Conservation (phyloP, 2,888 invertebrate species). For the Xiphydria camelus region DNA sequence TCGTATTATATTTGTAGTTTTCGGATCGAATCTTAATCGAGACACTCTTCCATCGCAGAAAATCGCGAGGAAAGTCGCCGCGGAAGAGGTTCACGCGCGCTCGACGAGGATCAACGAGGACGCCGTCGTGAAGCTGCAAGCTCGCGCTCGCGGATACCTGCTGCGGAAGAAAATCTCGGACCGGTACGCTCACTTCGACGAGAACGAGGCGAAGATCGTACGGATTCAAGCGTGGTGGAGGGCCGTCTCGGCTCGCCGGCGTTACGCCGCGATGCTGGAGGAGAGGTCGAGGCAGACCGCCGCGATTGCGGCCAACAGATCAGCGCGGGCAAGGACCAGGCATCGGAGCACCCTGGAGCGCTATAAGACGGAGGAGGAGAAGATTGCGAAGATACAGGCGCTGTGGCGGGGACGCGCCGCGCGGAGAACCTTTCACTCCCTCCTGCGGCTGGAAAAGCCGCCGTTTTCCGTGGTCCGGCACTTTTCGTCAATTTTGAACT, state of each 20-base stretch:
- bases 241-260: constrained; percentile 58
- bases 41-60: constrained; percentile 54
- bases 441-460: constrained; percentile 64
- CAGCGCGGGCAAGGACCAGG: constrained; percentile 43
- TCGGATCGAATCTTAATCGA: too few relatives aligned
- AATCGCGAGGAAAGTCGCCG: constrained; percentile 59
- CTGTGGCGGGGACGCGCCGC: constrained; percentile 69
- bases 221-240: constrained; percentile 70
- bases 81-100: constrained; percentile 52
- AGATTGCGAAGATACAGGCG: constrained; percentile 69
- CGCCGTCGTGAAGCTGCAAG: constrained; percentile 64
- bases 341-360: constrained; percentile 58
- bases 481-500: constrained; percentile 72
- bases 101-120: constrained; percentile 55
- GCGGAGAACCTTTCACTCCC: constrained; percentile 66
- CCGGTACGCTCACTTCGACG: constrained; percentile 56
- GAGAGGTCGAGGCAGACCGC: constrained; percentile 54
- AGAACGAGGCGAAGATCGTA: constrained; percentile 58
- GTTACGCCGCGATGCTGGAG: constrained; percentile 58
- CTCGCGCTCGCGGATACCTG: constrained; percentile 65
- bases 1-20: too few relatives aligned
- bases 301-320: constrained; percentile 57
- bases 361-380: constrained; percentile 62
- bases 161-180: constrained; percentile 59
- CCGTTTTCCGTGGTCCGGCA: constrained; percentile 65